phyloP scores from a whole-genome alignment of 2,797 vertebrate genomes.

The Lepidocolaptes lacrymiger region DNA sequence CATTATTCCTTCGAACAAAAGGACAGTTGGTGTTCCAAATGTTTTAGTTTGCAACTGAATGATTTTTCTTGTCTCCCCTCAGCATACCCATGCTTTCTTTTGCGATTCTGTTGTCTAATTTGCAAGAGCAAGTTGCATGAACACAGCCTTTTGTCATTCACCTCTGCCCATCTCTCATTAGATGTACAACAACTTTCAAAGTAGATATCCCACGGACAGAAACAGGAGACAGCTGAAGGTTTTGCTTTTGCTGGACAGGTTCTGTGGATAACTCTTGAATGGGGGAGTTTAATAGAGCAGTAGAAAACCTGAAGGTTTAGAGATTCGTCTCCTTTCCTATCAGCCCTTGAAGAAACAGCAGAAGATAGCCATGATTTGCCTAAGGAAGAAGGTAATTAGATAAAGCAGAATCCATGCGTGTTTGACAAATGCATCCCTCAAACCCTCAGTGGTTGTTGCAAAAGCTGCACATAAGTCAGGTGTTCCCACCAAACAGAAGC shows the following conservation, averaged over 20 bases:
- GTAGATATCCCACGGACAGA: neutral
- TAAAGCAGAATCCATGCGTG: neutral
- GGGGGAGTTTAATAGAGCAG: neutral
- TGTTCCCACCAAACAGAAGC: neutral
- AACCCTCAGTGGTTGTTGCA: neutral
- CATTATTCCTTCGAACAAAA: neutral
- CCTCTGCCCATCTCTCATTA: neutral
- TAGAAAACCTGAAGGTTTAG: neutral
- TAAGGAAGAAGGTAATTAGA: neutral
- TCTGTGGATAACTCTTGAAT: neutral
- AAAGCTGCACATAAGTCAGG: neutral
- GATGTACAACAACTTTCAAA: neutral
- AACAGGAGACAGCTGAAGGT: neutral
- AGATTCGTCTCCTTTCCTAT: neutral
- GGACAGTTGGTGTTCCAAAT: neutral
- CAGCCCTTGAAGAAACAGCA: neutral
- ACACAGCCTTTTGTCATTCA: neutral
- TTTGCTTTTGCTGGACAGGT: neutral
- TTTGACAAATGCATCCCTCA: neutral
- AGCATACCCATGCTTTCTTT: neutral
- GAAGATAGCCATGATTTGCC: neutral
- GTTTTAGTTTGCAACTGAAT: neutral
- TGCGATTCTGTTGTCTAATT: neutral
- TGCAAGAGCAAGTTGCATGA: neutral
- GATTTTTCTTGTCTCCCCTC: neutral